Base-by-base conservation (phyloP, 2,113 vertebrate species). In the Sorex fumeus region DNA sequence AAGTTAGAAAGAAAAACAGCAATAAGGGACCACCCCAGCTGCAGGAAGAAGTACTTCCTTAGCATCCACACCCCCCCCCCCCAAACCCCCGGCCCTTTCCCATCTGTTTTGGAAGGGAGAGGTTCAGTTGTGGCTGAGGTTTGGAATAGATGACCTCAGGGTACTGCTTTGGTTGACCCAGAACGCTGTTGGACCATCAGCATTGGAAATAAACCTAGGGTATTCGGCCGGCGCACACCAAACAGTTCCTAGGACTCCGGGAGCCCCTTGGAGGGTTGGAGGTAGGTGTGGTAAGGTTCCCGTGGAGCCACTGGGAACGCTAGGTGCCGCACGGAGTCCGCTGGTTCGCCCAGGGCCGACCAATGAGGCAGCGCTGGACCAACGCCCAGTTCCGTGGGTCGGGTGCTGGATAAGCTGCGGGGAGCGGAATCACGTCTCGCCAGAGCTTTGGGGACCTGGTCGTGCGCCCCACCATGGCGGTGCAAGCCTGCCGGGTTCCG, bases 311-410 rank as follows among this genome's bases (percentile, higher is more conserved):
- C 2, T 2, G 53, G 79, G 71, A 80, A 57, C 28, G 40, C 8
- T 5, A 21, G 23, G 2, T 23, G 62, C 28, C 3, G 66, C 66
- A 67, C 28, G 2, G 66, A 67, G 8, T 28, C 28, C 4, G 62
- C 62, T 27, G 23, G 27, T 64, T 64, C 95, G 84, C 96, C 92
- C 84, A 34, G 90, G 95, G 86, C 43, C 2, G 75, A 66, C 95
- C 93, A 93, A 64, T 93, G 71, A 84, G 87, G 13, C 13, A 1
- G 19, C 21, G 1, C 0, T 0, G 2, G 13, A 30, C 8, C 69
- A 0, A 23, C 1, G 0, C 30, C 0, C 28, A 0, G 30, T 1
- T 7, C 1, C 0, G 23, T 11, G 34, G 12, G 53, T 23, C 23
- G 0, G 1, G 3, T 2, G 3, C 21, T 2, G 0, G 30, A 8